phyloP scores from a whole-genome alignment of 1,140 invertebrate species.

The Drosophila subobscura region DNA sequence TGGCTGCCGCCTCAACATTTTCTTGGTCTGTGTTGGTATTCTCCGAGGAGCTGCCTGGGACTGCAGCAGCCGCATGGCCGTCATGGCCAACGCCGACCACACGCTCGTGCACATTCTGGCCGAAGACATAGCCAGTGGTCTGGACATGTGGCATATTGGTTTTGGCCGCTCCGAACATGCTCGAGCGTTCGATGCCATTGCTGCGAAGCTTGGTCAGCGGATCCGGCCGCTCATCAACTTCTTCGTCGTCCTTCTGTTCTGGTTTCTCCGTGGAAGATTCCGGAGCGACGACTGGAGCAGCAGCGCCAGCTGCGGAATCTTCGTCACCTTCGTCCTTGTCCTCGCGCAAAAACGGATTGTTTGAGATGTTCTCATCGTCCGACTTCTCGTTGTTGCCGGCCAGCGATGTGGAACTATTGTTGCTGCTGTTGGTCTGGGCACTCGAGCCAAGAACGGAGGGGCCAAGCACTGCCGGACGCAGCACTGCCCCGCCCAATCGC shows the following conservation, averaged over 20 bases:
- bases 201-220: conserved; percentile 73
- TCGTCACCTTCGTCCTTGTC: conserved; percentile 57
- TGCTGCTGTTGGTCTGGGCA: conserved; percentile 46
- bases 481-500: conserved; percentile 69
- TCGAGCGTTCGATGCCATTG: conserved; percentile 77
- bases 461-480: conserved; percentile 68
- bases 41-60: conserved; percentile 51
- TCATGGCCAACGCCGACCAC: conserved; percentile 85
- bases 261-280: conserved; percentile 46
- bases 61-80: no score
- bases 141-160: conserved; percentile 74
- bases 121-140: conserved; percentile 91
- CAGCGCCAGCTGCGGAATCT: conserved; percentile 28
- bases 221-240: conserved; percentile 75
- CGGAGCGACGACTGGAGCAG: conserved; percentile 28
- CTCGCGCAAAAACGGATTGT: conserved; percentile 69
- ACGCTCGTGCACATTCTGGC: conserved; percentile 94
- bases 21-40: conserved; percentile 6
- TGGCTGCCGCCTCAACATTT: conserved; percentile 14
- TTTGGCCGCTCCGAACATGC: conserved; percentile 74
- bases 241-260: conserved; percentile 66
- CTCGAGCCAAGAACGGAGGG: conserved; percentile 52
- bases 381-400: conserved; percentile 45
- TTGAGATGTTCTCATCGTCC: conserved; percentile 44
- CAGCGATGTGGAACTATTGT: conserved; percentile 44